phyloP scores from a whole-genome alignment of 2,797 vertebrate species.

The Thunnus albacares region DNA sequence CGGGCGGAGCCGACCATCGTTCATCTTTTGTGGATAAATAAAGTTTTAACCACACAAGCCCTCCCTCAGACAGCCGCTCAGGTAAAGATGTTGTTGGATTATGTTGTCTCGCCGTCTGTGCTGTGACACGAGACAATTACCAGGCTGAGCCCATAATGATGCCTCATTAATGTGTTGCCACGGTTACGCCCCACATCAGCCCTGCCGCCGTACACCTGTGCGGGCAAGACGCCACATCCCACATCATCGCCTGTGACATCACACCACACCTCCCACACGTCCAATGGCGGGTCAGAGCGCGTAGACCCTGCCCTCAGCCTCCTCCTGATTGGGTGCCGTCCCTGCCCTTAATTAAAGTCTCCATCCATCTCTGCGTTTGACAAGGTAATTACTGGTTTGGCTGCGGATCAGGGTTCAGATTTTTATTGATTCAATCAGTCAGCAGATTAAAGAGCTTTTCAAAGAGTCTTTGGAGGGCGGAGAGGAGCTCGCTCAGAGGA shows the following conservation, averaged over 20 bases:
- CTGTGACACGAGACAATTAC: slow-evolving; percentile 42
- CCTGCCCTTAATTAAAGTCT: slow-evolving; percentile 48
- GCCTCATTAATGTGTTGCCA: slow-evolving; percentile 41
- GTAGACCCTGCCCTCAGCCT: neutral
- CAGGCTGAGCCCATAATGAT: slow-evolving; percentile 61
- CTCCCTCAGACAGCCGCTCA: slow-evolving; percentile 3
- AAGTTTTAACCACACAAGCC: no score
- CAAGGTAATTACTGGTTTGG: slow-evolving; percentile 81
- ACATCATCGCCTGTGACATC: slow-evolving; percentile 18
- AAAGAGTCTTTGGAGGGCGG: neutral
- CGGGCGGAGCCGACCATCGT: no score
- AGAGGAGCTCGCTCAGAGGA: slow-evolving; percentile 10
- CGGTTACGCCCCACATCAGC: slow-evolving; percentile 30
- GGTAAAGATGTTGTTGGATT: slow-evolving; percentile 48
- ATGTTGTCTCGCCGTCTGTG: slow-evolving; percentile 56
- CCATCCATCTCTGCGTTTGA: slow-evolving; percentile 82
- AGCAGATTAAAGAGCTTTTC: slow-evolving; percentile 55
- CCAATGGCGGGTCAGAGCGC: slow-evolving; percentile 23
- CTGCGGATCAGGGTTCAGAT: slow-evolving; percentile 49
- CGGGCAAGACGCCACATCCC: neutral
- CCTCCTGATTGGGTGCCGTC: slow-evolving; percentile 40
- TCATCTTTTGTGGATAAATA: no score
- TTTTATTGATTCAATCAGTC: slow-evolving; percentile 60
- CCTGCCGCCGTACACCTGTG: slow-evolving; percentile 38
- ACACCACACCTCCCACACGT: slow-evolving; percentile 26